Evolutionary conservation across 92 coral and sea anemone species (phyloP).

Genomic region (Phymanthus crucifer): DNA sequence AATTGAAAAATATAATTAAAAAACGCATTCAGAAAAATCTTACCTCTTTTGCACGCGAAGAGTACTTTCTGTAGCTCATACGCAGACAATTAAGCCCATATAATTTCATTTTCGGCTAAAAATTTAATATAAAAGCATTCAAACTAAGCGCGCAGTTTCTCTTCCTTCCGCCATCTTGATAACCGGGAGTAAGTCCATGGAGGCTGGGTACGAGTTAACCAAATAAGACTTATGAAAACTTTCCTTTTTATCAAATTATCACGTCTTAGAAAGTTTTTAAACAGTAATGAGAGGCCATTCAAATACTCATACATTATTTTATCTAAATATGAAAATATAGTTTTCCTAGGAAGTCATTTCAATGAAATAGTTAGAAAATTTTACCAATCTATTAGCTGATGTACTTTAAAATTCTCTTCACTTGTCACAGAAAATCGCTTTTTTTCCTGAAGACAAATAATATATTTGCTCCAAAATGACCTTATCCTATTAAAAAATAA

Average conservation of each 20-base stretch:
- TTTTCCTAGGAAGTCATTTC: neutral
- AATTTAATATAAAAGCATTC: neutral
- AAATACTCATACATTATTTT: no score
- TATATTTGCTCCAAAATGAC: neutral
- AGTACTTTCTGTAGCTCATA: conserved; percentile 4
- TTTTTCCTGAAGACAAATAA: neutral
- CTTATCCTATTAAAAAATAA: neutral
- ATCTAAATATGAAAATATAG: neutral
- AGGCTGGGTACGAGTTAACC: conserved; percentile 8
- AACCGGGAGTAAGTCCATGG: neutral
- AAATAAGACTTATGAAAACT: neutral
- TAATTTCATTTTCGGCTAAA: neutral
- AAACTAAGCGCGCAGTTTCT: neutral
- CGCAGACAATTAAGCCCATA: neutral
- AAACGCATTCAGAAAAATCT: neutral
- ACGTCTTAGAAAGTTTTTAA: neutral
- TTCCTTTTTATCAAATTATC: neutral
- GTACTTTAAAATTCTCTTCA: conserved; percentile 11
- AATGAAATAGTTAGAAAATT: neutral
- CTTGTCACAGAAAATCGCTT: neutral
- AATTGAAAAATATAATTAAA: neutral
- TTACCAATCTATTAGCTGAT: neutral
- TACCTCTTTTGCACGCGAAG: neutral
- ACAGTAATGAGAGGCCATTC: neutral
- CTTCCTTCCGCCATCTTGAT: conserved; percentile 22